These are phyloP conservation scores for Pteria penguin DNA, from an alignment of 2,888 invertebrate species.

Conservation along the genomic window DNA sequence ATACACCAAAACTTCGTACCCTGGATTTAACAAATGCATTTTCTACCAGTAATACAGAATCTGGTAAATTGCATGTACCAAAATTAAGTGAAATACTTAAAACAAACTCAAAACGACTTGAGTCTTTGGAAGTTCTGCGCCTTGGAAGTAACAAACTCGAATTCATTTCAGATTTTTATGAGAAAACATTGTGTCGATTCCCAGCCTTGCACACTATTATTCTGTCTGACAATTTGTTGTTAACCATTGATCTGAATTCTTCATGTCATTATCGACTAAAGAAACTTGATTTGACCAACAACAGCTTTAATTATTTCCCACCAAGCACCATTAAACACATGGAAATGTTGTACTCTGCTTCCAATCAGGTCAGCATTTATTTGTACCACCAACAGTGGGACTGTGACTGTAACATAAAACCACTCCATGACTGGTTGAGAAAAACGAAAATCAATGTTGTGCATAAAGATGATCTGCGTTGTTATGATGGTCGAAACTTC, in stretches of 20 bases:
- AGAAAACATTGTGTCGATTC: conserved; percentile 53
- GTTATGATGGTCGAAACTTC: conserved; percentile 40
- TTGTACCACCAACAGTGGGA: conserved; percentile 51
- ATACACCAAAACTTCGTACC: conserved; percentile 39
- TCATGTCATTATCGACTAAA: conserved; percentile 40
- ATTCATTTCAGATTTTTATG: conserved; percentile 41
- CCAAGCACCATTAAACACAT: background rate
- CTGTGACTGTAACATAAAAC: conserved; percentile 58
- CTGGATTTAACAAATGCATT: conserved; percentile 56
- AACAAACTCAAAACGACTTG: conserved; percentile 43
- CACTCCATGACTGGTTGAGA: conserved; percentile 56
- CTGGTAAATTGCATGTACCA: conserved; percentile 48
- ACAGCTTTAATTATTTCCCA: conserved; percentile 25
- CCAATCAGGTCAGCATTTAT: conserved; percentile 28
- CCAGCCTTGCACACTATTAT: conserved; percentile 45
- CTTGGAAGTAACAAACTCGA: conserved; percentile 55
- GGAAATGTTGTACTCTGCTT: background rate
- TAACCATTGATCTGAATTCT: conserved; percentile 31
- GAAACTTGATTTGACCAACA: conserved; percentile 54
- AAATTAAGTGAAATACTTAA: conserved; percentile 51
- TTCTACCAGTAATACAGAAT: conserved; percentile 53
- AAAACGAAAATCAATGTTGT: conserved; percentile 38
- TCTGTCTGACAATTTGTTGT: conserved; percentile 51
- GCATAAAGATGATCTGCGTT: conserved; percentile 37
- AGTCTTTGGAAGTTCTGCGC: conserved; percentile 46